Base-by-base conservation (phyloP, 2,888 invertebrate genomes). In the Eupeodes latifasciatus region DNA sequence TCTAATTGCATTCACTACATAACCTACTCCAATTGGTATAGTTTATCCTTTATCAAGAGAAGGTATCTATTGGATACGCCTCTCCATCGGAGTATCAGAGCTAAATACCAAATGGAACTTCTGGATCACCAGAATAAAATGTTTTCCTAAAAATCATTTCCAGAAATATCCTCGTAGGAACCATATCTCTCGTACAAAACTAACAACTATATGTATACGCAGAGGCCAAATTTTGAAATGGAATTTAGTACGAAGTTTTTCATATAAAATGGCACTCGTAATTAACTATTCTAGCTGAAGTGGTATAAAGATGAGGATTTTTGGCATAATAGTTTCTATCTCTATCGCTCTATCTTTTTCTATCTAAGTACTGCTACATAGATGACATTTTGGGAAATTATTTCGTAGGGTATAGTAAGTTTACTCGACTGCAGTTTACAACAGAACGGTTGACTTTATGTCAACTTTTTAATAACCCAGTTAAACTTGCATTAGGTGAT, bases 381-480 rank as follows among this genome's bases (percentile, higher is more conserved):
- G 64, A 19, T 64, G n/a, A 44, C 5, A 10, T 55, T 66, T 66
- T 47, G 7, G 11, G 66, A 27, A 49, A 27, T 66, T 66, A 66
- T 66, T 66, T 66, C 27, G 14, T 49, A 66, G 47, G 44, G 19
- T 10, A 57, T 10, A 27, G 1, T 59, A 0, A 57, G 14, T 34
- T 14, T 27, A 49, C 14, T 66, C 27, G 12, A 0, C 44, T 6
- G 4, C 11, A 44, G 16, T 44, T 51, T 16, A 40, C 51, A 64
- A 40, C 55, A 57, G 34, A 51, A 76, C 27, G 59, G 64, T 71
- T 78, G 62, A 71, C 78, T 78, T 66, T 79, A 40, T 40, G 86
- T 71, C 66, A 87, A 87, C 86, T 87, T 87, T 83, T 83, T 87
- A 87, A 87, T 87, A 87, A 83, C 83, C 83, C 83, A 76, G 53